These are phyloP conservation scores for Drosophila eugracilis DNA, from an alignment of 1,140 invertebrate species.

Conservation along the genomic window DNA sequence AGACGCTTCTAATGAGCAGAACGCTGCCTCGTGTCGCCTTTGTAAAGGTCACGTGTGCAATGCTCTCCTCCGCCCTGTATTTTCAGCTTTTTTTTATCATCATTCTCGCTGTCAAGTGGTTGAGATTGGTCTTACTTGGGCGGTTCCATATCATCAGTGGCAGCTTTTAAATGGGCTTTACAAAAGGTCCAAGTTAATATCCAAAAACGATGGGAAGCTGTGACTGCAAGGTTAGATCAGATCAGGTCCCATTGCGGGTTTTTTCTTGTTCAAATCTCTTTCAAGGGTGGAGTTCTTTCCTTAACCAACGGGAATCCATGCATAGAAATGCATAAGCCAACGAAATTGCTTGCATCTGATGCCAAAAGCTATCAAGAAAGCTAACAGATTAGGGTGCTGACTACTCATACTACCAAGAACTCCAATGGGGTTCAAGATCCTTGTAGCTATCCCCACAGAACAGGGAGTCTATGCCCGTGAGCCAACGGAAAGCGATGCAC, in stretches of 20 bases:
- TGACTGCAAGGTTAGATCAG: too few species aligned
- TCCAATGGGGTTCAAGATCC: neutral
- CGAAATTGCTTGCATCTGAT: neutral
- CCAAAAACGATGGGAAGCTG: too few species aligned
- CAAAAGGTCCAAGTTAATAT: too few species aligned
- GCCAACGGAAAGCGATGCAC: conserved; percentile 45
- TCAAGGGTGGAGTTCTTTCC: neutral
- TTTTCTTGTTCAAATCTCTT: too few species aligned
- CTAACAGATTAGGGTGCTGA: too few species aligned
- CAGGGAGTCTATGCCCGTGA: neutral
- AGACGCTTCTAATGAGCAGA: conserved; percentile 71
- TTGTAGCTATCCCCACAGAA: neutral
- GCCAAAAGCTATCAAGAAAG: neutral
- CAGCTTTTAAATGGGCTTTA: conserved; percentile 9
- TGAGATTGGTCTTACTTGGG: conserved; percentile 19
- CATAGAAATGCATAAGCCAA: neutral
- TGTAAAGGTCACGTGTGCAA: conserved; percentile 65
- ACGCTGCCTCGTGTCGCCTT: conserved; percentile 68
- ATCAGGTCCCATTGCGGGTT: too few species aligned
- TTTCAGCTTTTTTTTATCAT: neutral
- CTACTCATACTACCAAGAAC: neutral
- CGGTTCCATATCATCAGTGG: conserved; percentile 18
- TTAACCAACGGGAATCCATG: neutral
- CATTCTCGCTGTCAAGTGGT: conserved; percentile 62
- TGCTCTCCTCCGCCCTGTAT: conserved; percentile 1